These are phyloP conservation scores for Xiphorhynchus elegans DNA, from an alignment of 2,113 vertebrate species.

Conservation along the genomic window DNA sequence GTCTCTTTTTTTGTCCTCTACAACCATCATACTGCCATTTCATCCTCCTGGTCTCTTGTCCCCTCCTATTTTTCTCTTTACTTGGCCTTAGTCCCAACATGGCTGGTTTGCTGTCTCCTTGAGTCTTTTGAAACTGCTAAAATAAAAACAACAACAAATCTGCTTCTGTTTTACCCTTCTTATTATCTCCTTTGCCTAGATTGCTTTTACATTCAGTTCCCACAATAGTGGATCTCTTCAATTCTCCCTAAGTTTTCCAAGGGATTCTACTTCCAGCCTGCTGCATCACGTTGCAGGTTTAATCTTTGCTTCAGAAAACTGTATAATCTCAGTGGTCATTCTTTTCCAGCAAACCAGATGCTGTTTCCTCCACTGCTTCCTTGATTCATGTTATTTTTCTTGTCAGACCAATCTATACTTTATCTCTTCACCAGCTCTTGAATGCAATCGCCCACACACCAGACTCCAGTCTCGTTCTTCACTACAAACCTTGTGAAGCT, in stretches of 20 bases:
- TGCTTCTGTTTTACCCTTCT: neutral
- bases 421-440: neutral
- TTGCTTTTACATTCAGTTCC: neutral
- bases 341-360: neutral
- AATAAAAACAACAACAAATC: neutral
- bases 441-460: neutral
- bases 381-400: neutral
- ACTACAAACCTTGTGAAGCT: neutral
- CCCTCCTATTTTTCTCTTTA: neutral
- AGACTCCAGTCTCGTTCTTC: neutral
- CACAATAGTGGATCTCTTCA: neutral
- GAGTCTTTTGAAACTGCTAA: neutral
- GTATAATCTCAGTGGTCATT: neutral
- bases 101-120: neutral
- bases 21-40: neutral
- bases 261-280: neutral
- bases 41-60: neutral
- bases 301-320: neutral
- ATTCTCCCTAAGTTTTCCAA: neutral
- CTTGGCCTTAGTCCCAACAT: neutral
- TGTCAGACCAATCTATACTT: neutral
- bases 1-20: neutral
- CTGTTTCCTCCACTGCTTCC: neutral
- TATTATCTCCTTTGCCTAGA: neutral
- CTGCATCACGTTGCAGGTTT: neutral